Percentiles rank a stretch among this genome's conserved stretches.
phyloP scores from a whole-genome alignment of 2,888 invertebrate genomes.

The Junonia oenone region DNA sequence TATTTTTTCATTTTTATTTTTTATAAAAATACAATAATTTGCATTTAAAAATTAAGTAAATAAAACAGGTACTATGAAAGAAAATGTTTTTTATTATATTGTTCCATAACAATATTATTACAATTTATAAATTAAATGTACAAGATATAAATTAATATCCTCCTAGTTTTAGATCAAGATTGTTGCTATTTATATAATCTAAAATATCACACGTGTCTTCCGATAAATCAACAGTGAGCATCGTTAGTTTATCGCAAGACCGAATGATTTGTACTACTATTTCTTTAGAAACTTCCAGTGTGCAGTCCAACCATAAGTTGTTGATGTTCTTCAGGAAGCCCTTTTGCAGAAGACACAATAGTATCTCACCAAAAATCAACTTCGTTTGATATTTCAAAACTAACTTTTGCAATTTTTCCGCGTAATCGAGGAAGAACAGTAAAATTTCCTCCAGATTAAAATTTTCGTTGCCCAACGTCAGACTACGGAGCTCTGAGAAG shows the following conservation, averaged over 20 bases:
- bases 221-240: conserved; percentile 58
- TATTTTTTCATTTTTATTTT: neutral
- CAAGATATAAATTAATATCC: conserved; percentile 51
- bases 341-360: conserved; percentile 53
- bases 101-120: conserved; percentile 1
- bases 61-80: neutral
- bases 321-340: conserved; percentile 56
- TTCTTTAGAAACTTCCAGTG: conserved; percentile 60
- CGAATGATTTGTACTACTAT: conserved; percentile 60
- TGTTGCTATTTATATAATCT: conserved; percentile 59
- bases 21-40: neutral
- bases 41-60: neutral
- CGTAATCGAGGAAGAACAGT: conserved; percentile 59
- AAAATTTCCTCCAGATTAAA: conserved; percentile 60
- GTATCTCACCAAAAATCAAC: conserved; percentile 53
- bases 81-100: neutral
- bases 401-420: conserved; percentile 56
- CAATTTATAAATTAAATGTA: conserved; percentile 28
- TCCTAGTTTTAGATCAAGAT: conserved; percentile 65
- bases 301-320: conserved; percentile 69
- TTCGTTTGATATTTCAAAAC: conserved; percentile 67
- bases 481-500: conserved; percentile 52
- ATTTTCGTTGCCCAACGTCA: conserved; percentile 66
- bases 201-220: conserved; percentile 57
- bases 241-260: conserved; percentile 53